Evolutionary conservation across 1,140 invertebrate species (phyloP).

Genomic region (Venturia canescens): DNA sequence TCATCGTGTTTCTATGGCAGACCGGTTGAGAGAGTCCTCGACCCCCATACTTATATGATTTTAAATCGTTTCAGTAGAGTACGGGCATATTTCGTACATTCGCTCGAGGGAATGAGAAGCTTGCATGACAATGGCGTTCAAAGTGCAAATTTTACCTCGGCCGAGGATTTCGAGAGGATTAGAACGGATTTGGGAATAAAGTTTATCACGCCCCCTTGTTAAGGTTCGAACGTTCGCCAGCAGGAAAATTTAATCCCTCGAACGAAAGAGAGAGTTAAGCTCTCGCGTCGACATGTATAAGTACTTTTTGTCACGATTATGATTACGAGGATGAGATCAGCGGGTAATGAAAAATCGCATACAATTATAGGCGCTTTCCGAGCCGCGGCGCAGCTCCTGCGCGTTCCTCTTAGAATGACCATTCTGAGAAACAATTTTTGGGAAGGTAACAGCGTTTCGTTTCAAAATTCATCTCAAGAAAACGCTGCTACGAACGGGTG

Average conservation of each 20-base stretch:
- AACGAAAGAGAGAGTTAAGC: constrained; percentile 1
- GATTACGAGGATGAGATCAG: background rate
- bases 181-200: constrained; percentile 41
- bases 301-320: background rate
- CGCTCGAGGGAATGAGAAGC: background rate
- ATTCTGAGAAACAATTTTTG: background rate
- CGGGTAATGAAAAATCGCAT: background rate
- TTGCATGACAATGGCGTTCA: constrained; percentile 3
- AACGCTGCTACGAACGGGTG: background rate
- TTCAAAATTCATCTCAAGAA: background rate
- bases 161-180: constrained; percentile 36
- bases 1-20: constrained; percentile 17
- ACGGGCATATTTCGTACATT: background rate
- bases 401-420: background rate
- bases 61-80: background rate
- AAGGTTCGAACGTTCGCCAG: constrained; percentile 24
- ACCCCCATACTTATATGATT: background rate
- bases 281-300: background rate
- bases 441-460: background rate
- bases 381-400: background rate
- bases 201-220: constrained; percentile 36
- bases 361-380: too few species aligned
- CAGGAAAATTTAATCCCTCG: background rate
- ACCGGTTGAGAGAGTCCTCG: background rate
- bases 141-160: constrained; percentile 33